phyloP scores from a whole-genome alignment of 2,888 invertebrate species.

The Cylloceria caligata region DNA sequence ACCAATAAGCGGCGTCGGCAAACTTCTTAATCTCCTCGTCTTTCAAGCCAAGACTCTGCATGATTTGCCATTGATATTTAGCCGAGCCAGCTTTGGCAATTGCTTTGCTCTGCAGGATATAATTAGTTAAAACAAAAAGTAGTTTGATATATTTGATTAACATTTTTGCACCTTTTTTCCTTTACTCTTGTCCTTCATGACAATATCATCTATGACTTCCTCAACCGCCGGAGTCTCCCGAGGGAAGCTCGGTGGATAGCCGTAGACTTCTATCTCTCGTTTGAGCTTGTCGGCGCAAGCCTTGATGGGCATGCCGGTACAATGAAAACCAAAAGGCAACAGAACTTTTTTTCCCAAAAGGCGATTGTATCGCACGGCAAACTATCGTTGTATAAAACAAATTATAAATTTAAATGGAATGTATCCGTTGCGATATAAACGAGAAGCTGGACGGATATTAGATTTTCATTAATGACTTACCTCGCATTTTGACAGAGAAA shows the following conservation, averaged over 20 bases:
- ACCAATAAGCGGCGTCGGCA: conserved; percentile 96
- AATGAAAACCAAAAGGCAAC: conserved; percentile 99
- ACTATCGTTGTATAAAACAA: conserved; percentile 85
- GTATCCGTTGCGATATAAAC: background rate
- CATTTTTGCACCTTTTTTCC: conserved; percentile 91
- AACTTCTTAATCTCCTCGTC: conserved; percentile 97
- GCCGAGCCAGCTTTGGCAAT: conserved; percentile 94
- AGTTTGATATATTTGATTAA: background rate
- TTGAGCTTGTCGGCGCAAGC: conserved; percentile 99
- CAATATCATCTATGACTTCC: conserved; percentile 86
- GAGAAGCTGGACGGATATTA: background rate
- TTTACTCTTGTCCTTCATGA: conserved; percentile 94
- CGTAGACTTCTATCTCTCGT: conserved; percentile 95
- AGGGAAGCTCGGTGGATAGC: conserved; percentile 97
- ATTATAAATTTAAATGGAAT: background rate
- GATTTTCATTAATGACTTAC: conserved; percentile 84
- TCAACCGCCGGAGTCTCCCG: conserved; percentile 83
- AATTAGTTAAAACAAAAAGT: conserved; percentile 13
- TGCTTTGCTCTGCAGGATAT: conserved; percentile 92
- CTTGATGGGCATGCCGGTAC: conserved; percentile 99
- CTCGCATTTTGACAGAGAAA: conserved; percentile 98
- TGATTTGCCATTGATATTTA: conserved; percentile 99
- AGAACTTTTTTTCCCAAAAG: conserved; percentile 95
- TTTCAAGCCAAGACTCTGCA: conserved; percentile 95
- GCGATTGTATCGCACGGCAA: conserved; percentile 96